Percentiles rank a stretch among this genome's conserved stretches.
These are phyloP conservation scores for Yponomeuta cagnagella DNA, from an alignment of 2,888 invertebrate species.

Conservation along the genomic window DNA sequence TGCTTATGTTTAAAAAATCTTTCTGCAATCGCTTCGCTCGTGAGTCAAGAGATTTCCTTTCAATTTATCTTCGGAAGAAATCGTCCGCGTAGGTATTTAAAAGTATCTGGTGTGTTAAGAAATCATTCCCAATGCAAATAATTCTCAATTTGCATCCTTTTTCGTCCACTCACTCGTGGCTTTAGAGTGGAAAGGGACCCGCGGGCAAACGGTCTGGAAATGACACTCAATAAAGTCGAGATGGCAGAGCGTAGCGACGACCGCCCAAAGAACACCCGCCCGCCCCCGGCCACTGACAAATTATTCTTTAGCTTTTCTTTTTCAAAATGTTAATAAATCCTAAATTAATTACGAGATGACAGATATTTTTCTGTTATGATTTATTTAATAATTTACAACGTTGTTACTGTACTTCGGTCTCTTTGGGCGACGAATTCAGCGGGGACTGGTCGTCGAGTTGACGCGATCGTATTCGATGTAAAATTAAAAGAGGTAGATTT, in stretches of 20 bases:
- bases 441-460: neutral
- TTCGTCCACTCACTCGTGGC: constrained; percentile 12
- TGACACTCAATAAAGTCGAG: constrained; percentile 21
- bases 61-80: too few relatives aligned
- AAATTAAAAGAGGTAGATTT: constrained; percentile 57
- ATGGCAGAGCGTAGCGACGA: constrained; percentile 20
- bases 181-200: constrained; percentile 14
- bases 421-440: constrained; percentile 1
- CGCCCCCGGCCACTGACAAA: constrained; percentile 12
- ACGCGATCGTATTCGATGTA: constrained; percentile 56
- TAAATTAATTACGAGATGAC: constrained; percentile 3
- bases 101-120: neutral
- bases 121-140: constrained; percentile 5
- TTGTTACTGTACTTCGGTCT: constrained; percentile 2
- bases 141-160: constrained; percentile 13
- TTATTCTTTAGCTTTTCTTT: constrained; percentile 9
- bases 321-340: constrained; percentile 11
- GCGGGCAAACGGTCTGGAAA: constrained; percentile 17
- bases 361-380: constrained; percentile 10
- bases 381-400: constrained; percentile 6
- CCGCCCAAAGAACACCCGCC: constrained; percentile 19
- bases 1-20: constrained; percentile 9
- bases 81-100: too few relatives aligned
- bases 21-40: constrained; percentile 6
- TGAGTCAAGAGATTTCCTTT: too few relatives aligned